Evolutionary conservation across 2,113 vertebrate species (phyloP).

Genomic region (Apistogramma diplotaenia): DNA sequence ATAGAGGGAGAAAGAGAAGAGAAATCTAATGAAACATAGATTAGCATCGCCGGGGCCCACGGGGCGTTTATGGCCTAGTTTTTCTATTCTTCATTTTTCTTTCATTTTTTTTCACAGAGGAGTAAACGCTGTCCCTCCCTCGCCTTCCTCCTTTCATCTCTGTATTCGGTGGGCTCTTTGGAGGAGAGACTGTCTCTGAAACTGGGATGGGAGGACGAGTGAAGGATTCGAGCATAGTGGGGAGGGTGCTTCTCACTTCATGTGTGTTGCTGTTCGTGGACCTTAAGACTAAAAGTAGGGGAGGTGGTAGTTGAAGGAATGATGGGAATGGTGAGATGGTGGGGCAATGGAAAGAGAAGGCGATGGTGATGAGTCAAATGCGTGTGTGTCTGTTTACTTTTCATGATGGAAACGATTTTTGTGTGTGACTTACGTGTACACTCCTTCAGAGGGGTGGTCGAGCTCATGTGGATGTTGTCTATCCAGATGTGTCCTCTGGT

Average conservation of each 20-base stretch:
- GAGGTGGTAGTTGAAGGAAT: neutral
- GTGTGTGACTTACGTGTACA: conserved; percentile 87
- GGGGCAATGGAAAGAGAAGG: neutral
- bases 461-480: conserved; percentile 89
- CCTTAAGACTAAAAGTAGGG: conserved; percentile 17
- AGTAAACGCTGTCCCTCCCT: conserved; percentile 59
- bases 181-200: conserved; percentile 29
- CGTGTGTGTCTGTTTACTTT: neutral
- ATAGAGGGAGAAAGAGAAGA: conserved; percentile 27
- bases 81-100: conserved; percentile 53
- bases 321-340: neutral
- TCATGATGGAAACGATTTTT: neutral
- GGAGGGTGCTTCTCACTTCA: conserved; percentile 29
- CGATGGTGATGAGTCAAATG: neutral
- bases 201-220: conserved; percentile 7
- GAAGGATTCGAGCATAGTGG: neutral
- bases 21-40: conserved; percentile 80
- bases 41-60: conserved; percentile 70
- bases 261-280: conserved; percentile 26
- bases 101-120: conserved; percentile 42
- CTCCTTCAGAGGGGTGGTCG: conserved; percentile 84
- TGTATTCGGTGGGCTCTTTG: conserved; percentile 26
- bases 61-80: conserved; percentile 78
- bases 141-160: conserved; percentile 54
- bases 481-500: conserved; percentile 88